Conservation (phyloP, 2,113 vertebrate species). For the Lipotes vexillifer region DNA sequence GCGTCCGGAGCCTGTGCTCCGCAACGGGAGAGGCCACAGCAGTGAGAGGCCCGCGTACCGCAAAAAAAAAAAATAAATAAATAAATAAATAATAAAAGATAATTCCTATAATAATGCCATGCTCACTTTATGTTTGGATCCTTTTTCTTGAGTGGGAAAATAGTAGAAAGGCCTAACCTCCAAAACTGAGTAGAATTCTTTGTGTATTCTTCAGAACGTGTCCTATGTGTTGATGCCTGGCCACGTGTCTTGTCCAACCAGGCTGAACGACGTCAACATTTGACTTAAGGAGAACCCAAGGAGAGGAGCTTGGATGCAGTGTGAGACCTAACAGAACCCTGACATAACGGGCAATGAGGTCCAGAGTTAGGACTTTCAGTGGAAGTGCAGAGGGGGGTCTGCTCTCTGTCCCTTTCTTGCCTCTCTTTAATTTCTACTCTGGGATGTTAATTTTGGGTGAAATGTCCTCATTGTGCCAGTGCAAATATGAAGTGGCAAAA, state of each 20-base stretch:
- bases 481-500: not conserved
- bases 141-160: not conserved
- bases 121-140: not conserved
- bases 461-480: not conserved
- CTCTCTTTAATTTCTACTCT: not conserved
- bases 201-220: not conserved
- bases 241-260: not conserved
- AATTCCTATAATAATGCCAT: not conserved
- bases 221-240: not conserved
- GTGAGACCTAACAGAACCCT: not conserved
- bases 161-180: not conserved
- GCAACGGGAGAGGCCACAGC: too few relatives aligned
- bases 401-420: not conserved
- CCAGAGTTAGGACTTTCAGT: not conserved
- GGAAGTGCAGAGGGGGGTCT: not conserved
- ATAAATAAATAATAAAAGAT: not conserved
- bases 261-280: not conserved
- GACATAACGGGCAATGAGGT: accelerated
- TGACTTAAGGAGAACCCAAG: not conserved
- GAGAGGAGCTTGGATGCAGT: not conserved
- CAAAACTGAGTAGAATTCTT: not conserved
- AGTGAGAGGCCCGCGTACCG: too few relatives aligned
- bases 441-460: not conserved
- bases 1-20: too few relatives aligned
- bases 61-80: too few relatives aligned